Evolutionary conservation across 2,113 vertebrate genomes (phyloP).

Genomic region (Ifrita kowaldi): DNA sequence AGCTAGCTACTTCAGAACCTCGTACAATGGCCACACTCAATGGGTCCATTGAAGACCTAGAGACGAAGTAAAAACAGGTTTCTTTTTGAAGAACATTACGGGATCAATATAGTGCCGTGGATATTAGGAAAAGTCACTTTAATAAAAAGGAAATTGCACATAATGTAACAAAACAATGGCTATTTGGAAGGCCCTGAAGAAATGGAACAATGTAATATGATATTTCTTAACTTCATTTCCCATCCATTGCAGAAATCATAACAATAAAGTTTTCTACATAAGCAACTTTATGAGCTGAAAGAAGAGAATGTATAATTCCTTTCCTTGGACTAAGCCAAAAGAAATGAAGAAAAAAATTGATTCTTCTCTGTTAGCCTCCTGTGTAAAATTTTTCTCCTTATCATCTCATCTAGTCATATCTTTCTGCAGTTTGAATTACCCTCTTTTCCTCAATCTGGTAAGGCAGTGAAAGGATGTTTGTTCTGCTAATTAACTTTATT

Average conservation of each 20-base stretch:
- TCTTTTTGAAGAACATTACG: constrained; percentile 32
- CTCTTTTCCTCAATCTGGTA: constrained; percentile 84
- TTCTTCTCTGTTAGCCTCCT: constrained; percentile 76
- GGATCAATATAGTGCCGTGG: constrained; percentile 28
- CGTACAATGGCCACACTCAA: constrained; percentile 41
- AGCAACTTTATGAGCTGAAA: constrained; percentile 63
- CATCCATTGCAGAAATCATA: constrained; percentile 56
- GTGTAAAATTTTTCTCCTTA: constrained; percentile 80
- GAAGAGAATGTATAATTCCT: constrained; percentile 55
- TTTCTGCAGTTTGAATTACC: constrained; percentile 86
- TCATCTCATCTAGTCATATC: constrained; percentile 84
- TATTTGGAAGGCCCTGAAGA: constrained; percentile 41
- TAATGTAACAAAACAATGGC: constrained; percentile 58
- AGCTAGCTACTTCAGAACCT: constrained; percentile 44
- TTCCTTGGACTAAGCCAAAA: constrained; percentile 45
- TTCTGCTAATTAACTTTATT: constrained; percentile 99
- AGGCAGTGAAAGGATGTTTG: constrained; percentile 91
- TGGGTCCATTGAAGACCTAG: constrained; percentile 37
- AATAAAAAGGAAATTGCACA: constrained; percentile 54
- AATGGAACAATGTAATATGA: constrained; percentile 23
- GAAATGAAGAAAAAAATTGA: constrained; percentile 71
- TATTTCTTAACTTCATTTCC: constrained; percentile 60
- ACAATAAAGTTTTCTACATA: constrained; percentile 62
- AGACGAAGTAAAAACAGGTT: constrained; percentile 44
- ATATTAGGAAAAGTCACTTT: constrained; percentile 44